Conservation (phyloP, 2,797 vertebrate genomes). For the Gadopsis marmoratus region DNA sequence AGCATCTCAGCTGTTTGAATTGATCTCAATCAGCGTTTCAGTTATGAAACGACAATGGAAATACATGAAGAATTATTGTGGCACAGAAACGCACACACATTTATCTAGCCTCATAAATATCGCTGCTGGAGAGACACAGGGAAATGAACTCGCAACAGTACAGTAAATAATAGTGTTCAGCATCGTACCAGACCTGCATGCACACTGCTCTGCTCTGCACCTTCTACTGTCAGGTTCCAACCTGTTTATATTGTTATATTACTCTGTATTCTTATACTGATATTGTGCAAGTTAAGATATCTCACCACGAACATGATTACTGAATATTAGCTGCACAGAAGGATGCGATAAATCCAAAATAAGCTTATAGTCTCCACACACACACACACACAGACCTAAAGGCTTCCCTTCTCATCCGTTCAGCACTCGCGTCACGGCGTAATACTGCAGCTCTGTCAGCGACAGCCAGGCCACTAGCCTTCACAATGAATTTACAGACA, state of each 20-base stretch:
- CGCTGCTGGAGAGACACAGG: constrained; percentile 16
- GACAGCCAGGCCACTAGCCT: constrained; percentile 11
- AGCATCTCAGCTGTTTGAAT: constrained; percentile 29
- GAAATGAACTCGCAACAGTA: constrained; percentile 46
- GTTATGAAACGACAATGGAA: constrained; percentile 36
- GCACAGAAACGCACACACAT: constrained; percentile 33
- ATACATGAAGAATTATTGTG: constrained; percentile 33
- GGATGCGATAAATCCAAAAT: neutral
- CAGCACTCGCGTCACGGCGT: neutral
- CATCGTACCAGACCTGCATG: neutral
- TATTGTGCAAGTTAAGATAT: neutral
- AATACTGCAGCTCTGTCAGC: constrained; percentile 15
- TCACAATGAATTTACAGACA: constrained; percentile 23
- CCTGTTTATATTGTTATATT: neutral
- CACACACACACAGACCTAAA: neutral
- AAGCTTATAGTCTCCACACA: neutral
- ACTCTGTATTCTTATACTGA: neutral
- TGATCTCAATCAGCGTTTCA: constrained; percentile 52
- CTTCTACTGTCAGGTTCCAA: neutral
- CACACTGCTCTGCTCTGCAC: constrained; percentile 18
- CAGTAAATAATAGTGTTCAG: constrained; percentile 39
- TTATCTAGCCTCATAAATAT: constrained; percentile 51
- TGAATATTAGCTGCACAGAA: neutral
- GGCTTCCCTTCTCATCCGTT: constrained; percentile 14
- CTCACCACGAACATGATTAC: neutral